These are phyloP conservation scores for Hippocampus barbouri DNA, from an alignment of 2,113 vertebrate genomes.

Conservation along the genomic window DNA sequence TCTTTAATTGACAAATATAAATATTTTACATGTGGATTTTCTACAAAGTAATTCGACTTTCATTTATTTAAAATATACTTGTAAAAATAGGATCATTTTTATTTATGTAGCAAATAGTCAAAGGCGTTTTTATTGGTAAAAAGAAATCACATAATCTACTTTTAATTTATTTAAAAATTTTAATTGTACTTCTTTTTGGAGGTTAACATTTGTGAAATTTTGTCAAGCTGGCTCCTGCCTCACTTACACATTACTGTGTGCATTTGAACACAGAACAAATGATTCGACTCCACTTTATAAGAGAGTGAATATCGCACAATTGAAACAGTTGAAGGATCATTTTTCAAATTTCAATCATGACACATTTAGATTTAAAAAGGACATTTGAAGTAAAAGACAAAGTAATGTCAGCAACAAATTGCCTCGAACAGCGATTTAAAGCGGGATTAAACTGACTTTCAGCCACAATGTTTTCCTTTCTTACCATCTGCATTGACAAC, in stretches of 20 bases:
- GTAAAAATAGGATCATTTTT: too few relatives aligned
- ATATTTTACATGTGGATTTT: too few relatives aligned
- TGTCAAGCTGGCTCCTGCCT: background rate
- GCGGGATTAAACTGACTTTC: background rate
- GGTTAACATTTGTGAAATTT: background rate
- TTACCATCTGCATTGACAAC: slow-evolving; percentile 75
- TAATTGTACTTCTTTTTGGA: too few relatives aligned
- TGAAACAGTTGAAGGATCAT: background rate
- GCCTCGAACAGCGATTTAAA: background rate
- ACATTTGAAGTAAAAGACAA: background rate
- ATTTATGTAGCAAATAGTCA: too few relatives aligned
- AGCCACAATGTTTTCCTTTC: slow-evolving; percentile 33
- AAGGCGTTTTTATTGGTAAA: too few relatives aligned
- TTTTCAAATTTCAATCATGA: background rate
- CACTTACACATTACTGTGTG: background rate
- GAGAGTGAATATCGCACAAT: background rate
- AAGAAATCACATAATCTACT: too few relatives aligned
- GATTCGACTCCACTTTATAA: too few relatives aligned
- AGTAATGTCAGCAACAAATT: background rate
- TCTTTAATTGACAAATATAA: too few relatives aligned
- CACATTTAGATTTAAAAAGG: background rate
- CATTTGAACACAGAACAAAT: too few relatives aligned
- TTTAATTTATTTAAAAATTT: too few relatives aligned
- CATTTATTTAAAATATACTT: too few relatives aligned
- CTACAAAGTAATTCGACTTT: too few relatives aligned